phyloP scores from a whole-genome alignment of 2,888 invertebrate species.

The Anaspis maculata region DNA sequence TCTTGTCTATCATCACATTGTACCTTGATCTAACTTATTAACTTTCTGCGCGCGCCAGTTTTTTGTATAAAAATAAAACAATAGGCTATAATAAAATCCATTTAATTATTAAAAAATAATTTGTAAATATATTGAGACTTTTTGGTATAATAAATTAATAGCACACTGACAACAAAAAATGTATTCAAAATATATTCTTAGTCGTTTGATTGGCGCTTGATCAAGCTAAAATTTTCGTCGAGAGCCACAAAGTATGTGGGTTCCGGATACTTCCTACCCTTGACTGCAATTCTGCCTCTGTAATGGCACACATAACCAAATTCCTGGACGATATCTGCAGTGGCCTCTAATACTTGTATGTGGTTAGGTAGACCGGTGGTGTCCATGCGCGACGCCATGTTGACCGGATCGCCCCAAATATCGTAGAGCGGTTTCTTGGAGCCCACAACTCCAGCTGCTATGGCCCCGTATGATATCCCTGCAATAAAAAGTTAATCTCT shows the following conservation, averaged over 20 bases:
- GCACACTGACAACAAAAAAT: too few species aligned
- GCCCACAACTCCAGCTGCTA: slow-evolving; percentile 92
- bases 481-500: too few species aligned
- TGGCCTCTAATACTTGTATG: slow-evolving; percentile 58
- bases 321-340: slow-evolving; percentile 58
- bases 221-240: slow-evolving; percentile 48
- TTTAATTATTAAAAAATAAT: too few species aligned
- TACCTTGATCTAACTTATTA: too few species aligned
- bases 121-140: too few species aligned
- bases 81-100: too few species aligned
- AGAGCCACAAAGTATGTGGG: slow-evolving; percentile 67
- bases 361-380: slow-evolving; percentile 74
- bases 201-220: too few species aligned
- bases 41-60: too few species aligned
- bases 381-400: slow-evolving; percentile 95
- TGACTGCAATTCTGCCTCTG: slow-evolving; percentile 63
- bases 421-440: slow-evolving; percentile 91
- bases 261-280: slow-evolving; percentile 58
- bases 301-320: slow-evolving; percentile 61
- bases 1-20: too few species aligned
- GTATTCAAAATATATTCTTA: too few species aligned
- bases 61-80: too few species aligned
- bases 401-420: slow-evolving; percentile 95
- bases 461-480: slow-evolving; percentile 86
- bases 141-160: too few species aligned